Evolutionary conservation across 2,113 vertebrate species (phyloP), one percentile per base, ranked within the genome.

Genomic region (Indri indri): DNA sequence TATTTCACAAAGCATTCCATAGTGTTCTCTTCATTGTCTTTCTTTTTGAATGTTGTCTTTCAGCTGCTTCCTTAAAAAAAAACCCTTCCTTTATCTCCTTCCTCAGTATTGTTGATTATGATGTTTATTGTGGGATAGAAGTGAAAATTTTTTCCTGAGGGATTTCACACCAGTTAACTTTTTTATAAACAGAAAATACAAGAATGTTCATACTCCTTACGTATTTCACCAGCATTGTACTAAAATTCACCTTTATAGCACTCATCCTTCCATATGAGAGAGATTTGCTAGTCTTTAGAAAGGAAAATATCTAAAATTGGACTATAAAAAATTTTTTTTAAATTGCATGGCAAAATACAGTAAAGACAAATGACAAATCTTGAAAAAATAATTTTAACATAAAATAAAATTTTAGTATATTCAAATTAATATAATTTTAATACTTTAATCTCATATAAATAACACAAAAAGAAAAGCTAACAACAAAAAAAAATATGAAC

Each of bases 31-130:
- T 68, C 12, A 57, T 77, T 94, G 93, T 27, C 47, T 82, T 85
- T 77, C n/a, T 76, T 17, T 93, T 81, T 42, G 30, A 94, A 89
- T 80, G 32, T 83, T 13, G 5, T 73, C 40, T 96, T 95, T 81
- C 30, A 74, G 34, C 17, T 57, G 40, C 12, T 89, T 54, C 54
- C 70, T 91, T 87, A 57, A 68, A 57, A 96, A 57, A 96, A 92
- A 70, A 32, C 4, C 20, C 20, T 87, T 76, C 14, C 5, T 59
- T 84, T 84, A 66, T 90, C 13, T 82, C 6, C 12, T 73, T 82
- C 22, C 40, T 47, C 86, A 70, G n/a, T 92, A 65, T 37, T 45
- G 42, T 82, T 74, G 47, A 3, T 32, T 82, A 22, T 80, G 13
- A 70, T 61, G 1, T 88, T 90, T 96, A 59, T n/a, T 74, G 17